These are phyloP conservation scores for Ischnus inquisitorius DNA, from an alignment of 2,888 invertebrate species.

Conservation along the genomic window DNA sequence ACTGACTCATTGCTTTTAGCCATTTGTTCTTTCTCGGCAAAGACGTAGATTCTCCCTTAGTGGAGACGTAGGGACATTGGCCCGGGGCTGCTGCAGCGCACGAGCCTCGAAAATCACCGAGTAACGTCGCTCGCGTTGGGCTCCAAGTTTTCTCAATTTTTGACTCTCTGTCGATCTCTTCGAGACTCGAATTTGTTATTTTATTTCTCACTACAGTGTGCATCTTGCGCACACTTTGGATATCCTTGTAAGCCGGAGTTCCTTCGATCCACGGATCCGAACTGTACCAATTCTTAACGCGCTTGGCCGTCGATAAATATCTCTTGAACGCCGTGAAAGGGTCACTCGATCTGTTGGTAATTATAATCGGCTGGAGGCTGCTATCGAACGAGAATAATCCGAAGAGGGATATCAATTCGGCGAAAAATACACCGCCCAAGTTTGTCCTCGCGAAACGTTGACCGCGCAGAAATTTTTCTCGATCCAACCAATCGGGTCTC, in stretches of 20 bases:
- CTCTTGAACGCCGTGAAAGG: slow-evolving; percentile 85
- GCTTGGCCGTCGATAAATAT: slow-evolving; percentile 85
- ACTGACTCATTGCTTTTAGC: slow-evolving; percentile 84
- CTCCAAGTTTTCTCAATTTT: slow-evolving; percentile 74
- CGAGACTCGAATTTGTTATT: slow-evolving; percentile 71
- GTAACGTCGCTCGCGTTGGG: slow-evolving; percentile 63
- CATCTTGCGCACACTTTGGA: slow-evolving; percentile 84
- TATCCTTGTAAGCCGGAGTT: slow-evolving; percentile 84
- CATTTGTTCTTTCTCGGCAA: background rate
- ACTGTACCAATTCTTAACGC: slow-evolving; percentile 86
- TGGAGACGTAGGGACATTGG: slow-evolving; percentile 73
- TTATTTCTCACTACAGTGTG: slow-evolving; percentile 82
- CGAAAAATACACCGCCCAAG: slow-evolving; percentile 80
- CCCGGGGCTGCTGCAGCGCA: slow-evolving; percentile 71
- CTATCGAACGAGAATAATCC: slow-evolving; percentile 84
- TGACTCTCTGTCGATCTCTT: slow-evolving; percentile 72
- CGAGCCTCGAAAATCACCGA: slow-evolving; percentile 74
- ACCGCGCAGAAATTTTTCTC: slow-evolving; percentile 85
- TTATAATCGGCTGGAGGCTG: slow-evolving; percentile 85
- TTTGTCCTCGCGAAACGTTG: slow-evolving; percentile 85
- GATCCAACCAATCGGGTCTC: slow-evolving; percentile 85
- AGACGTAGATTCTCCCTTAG: slow-evolving; percentile 7
- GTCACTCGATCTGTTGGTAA: slow-evolving; percentile 85
- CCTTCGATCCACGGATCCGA: slow-evolving; percentile 85
- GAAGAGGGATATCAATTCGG: slow-evolving; percentile 84